A percentile compares a stretch with the other conserved stretches of the same genome.
phyloP scores from a whole-genome alignment of 23 tunicate species.

The Halocynthia roretzi region DNA sequence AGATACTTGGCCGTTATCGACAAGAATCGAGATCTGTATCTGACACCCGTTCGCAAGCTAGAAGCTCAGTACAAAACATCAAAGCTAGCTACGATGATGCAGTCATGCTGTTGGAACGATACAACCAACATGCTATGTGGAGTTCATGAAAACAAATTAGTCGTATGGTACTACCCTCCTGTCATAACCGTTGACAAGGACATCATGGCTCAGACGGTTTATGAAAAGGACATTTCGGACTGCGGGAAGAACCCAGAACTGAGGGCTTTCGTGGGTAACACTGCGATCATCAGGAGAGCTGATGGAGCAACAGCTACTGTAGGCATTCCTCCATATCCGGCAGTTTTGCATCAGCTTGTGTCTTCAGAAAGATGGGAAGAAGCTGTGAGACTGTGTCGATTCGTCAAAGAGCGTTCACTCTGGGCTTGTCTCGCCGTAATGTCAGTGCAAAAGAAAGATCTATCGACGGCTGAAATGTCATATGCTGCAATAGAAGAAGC shows the following conservation, averaged over 20 bases:
- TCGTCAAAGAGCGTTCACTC: conserved; percentile 57
- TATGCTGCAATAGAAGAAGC: conserved; percentile 92
- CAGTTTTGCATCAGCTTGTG: conserved; percentile 63
- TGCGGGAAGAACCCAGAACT: conserved; percentile 65
- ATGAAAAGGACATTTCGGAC: conserved; percentile 69
- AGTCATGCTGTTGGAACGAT: conserved; percentile 61
- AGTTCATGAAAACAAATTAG: conserved; percentile 50
- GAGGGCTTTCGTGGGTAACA: conserved; percentile 47
- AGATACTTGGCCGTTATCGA: conserved; percentile 71
- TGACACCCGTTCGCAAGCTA: conserved; percentile 32
- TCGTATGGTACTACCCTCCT: conserved; percentile 81
- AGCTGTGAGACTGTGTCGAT: conserved; percentile 78
- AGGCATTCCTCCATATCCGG: conserved; percentile 67
- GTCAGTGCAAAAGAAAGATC: conserved; percentile 69
- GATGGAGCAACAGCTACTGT: conserved; percentile 58
- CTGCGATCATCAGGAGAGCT: conserved; percentile 45
- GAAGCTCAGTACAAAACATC: conserved; percentile 30
- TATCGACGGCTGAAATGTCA: conserved; percentile 74
- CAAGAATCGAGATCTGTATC: conserved; percentile 78
- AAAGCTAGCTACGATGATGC: conserved; percentile 81
- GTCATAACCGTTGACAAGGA: conserved; percentile 57
- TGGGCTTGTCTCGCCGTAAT: conserved; percentile 95
- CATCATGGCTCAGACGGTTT: conserved; percentile 51
- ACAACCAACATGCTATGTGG: conserved; percentile 79
- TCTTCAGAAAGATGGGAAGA: conserved; percentile 59